A percentile compares a stretch with the other conserved stretches of the same genome.
Evolutionary conservation across 2,113 vertebrate species (phyloP).

Genomic region (Grammomys surdaster): DNA sequence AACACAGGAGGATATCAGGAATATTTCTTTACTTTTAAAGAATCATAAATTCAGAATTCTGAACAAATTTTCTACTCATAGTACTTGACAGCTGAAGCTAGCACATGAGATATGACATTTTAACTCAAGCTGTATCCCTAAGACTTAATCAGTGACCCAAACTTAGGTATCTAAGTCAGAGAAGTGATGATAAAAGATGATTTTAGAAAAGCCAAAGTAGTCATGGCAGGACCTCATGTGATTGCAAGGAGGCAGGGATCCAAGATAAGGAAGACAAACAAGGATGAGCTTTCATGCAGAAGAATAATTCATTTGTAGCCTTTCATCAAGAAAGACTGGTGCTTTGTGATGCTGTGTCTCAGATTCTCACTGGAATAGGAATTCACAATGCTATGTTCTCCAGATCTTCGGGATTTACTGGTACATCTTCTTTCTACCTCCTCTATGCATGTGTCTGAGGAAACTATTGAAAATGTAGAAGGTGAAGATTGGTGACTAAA

Average conservation of each 20-base stretch:
- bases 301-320: neutral
- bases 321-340: neutral
- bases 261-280: neutral
- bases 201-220: neutral
- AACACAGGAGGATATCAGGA: neutral
- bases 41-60: constrained; percentile 13
- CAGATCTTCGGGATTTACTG: neutral
- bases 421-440: neutral
- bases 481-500: neutral
- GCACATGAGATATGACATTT: neutral
- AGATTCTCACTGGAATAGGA: neutral
- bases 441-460: neutral
- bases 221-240: neutral
- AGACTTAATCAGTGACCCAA: neutral
- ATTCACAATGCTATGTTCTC: neutral
- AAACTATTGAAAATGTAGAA: neutral
- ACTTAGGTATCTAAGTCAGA: neutral
- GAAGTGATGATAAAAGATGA: neutral
- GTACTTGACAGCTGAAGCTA: neutral
- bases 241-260: neutral
- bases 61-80: neutral
- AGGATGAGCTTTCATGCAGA: neutral
- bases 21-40: neutral
- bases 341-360: neutral
- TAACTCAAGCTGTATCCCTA: neutral